Conservation (phyloP, 2,113 vertebrate species). For the Nanger granti region DNA sequence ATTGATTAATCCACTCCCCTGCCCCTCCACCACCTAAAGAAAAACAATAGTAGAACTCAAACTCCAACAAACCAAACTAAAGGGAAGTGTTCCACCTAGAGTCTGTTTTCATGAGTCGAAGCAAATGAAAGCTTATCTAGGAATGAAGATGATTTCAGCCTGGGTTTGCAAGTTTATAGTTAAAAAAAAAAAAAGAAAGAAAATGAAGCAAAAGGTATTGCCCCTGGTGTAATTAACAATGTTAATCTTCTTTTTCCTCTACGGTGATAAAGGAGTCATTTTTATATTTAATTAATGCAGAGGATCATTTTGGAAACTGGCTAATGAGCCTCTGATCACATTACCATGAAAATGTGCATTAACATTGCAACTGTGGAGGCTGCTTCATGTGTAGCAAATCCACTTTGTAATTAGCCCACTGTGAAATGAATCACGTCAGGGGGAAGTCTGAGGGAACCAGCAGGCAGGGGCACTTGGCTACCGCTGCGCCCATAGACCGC, state of each 20-base stretch:
- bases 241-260: constrained; percentile 82
- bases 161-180: constrained; percentile 56
- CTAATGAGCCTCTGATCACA: constrained; percentile 96
- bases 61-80: constrained; percentile 72
- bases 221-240: constrained; percentile 82
- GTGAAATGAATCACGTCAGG: constrained; percentile 80
- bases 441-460: constrained; percentile 71
- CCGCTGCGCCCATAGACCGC: constrained; percentile 78
- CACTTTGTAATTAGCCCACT: constrained; percentile 88
- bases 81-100: constrained; percentile 84
- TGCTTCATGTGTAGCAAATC: constrained; percentile 83
- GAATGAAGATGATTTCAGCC: constrained; percentile 25
- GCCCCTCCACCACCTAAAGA: constrained; percentile 57
- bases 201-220: constrained; percentile 69
- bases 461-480: constrained; percentile 70
- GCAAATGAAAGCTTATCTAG: constrained; percentile 49
- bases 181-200: constrained; percentile 10
- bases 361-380: constrained; percentile 80
- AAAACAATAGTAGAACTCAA: constrained; percentile 63
- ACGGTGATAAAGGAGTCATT: constrained; percentile 86
- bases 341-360: constrained; percentile 90
- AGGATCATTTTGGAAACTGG: constrained; percentile 90
- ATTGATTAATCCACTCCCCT: neutral
- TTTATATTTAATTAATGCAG: constrained; percentile 95
- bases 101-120: constrained; percentile 68